Evolutionary conservation across 2,797 vertebrate genomes (phyloP).

Genomic region (Coccyzus lansbergi): DNA sequence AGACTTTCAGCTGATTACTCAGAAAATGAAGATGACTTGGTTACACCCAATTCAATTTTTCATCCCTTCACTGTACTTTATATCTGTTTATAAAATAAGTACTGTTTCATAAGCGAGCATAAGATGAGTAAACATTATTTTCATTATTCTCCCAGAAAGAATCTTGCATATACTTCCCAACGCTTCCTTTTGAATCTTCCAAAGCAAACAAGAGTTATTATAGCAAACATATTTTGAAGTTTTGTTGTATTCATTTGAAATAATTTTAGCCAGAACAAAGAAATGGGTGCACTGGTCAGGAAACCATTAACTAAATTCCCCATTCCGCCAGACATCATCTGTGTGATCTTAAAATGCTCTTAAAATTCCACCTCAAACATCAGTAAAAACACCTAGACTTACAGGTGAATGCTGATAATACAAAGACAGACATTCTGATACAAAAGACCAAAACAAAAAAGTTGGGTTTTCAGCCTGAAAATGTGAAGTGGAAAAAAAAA

Average conservation of each 20-base stretch:
- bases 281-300: neutral
- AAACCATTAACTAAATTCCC: neutral
- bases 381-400: neutral
- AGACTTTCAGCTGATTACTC: neutral
- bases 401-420: fast-evolving
- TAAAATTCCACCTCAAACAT: neutral
- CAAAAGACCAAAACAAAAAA: neutral
- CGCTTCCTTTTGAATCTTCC: neutral
- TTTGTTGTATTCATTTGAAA: neutral
- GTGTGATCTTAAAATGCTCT: neutral
- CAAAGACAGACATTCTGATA: neutral
- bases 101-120: neutral
- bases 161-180: neutral
- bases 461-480: neutral
- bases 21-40: neutral
- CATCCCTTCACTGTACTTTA: neutral
- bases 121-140: neutral
- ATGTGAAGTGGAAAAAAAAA: fast-evolving
- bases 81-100: neutral
- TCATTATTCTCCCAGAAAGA: neutral
- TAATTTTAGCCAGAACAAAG: neutral
- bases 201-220: neutral
- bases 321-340: neutral
- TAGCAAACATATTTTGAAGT: neutral
- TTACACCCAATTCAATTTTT: neutral